phyloP scores from a whole-genome alignment of 64 coral and sea anemone genomes.

The Cladopsammia gracilis region DNA sequence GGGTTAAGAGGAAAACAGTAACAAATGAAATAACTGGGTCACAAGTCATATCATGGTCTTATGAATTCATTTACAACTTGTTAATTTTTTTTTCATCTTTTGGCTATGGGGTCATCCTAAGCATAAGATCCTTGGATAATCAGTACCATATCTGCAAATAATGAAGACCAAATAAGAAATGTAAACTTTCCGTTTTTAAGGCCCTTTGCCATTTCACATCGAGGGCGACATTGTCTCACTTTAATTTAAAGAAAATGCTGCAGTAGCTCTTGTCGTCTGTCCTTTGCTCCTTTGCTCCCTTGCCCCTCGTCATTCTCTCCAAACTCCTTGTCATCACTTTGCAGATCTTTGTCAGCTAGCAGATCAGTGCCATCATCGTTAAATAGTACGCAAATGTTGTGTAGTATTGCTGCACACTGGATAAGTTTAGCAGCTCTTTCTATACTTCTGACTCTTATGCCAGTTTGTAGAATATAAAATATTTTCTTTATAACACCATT shows the following conservation, averaged over 20 bases:
- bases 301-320: background rate
- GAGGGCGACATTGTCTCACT: conserved; percentile 1
- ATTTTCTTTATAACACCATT: conserved; percentile 51
- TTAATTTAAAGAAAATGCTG: background rate
- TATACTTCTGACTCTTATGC: conserved; percentile 64
- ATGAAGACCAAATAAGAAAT: background rate
- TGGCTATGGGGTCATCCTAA: background rate
- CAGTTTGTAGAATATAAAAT: conserved; percentile 72
- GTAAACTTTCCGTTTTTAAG: background rate
- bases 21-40: too few species aligned
- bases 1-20: too few species aligned
- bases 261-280: background rate
- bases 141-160: background rate
- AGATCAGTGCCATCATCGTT: conserved; percentile 62
- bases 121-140: background rate
- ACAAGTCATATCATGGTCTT: too few species aligned
- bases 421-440: conserved; percentile 59
- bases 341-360: background rate
- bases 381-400: conserved; percentile 60
- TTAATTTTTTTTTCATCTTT: background rate
- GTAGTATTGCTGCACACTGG: conserved; percentile 67
- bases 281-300: too few species aligned
- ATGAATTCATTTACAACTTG: too few species aligned
- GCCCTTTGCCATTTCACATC: background rate
- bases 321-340: background rate